These are phyloP conservation scores for Dendrolimus houi DNA, from an alignment of 2,888 invertebrate genomes.

Conservation along the genomic window DNA sequence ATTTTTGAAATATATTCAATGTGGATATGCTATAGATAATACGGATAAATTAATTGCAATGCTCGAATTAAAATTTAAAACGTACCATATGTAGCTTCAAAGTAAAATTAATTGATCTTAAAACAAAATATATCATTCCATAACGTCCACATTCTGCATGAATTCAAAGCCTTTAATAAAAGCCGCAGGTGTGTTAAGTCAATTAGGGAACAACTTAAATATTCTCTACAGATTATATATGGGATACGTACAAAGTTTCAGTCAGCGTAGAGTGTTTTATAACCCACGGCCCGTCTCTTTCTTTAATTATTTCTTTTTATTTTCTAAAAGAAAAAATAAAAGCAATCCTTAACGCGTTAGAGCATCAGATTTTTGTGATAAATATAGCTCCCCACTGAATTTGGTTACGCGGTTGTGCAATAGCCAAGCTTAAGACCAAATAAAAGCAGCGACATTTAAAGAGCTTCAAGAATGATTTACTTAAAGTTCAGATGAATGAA, in stretches of 20 bases:
- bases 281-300: slow-evolving; percentile 55
- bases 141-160: background rate
- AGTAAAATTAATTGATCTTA: too few relatives aligned
- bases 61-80: too few relatives aligned
- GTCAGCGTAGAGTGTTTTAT: slow-evolving; percentile 63
- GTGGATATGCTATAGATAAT: too few relatives aligned
- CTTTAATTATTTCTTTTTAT: slow-evolving; percentile 68
- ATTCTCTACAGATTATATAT: slow-evolving; percentile 29
- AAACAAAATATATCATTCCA: slow-evolving; percentile 3
- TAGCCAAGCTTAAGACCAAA: too few relatives aligned
- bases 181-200: slow-evolving; percentile 43
- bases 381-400: slow-evolving; percentile 55
- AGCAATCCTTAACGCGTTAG: slow-evolving; percentile 34
- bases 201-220: slow-evolving; percentile 37
- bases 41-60: too few relatives aligned
- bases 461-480: too few relatives aligned
- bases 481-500: too few relatives aligned
- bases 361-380: slow-evolving; percentile 64
- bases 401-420: slow-evolving; percentile 3
- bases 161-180: slow-evolving; percentile 2
- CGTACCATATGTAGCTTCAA: too few relatives aligned
- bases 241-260: slow-evolving; percentile 43
- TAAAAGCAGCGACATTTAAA: too few relatives aligned
- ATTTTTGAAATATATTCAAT: too few relatives aligned
- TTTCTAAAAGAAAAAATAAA: slow-evolving; percentile 46